Conservation (phyloP, 1,140 invertebrate genomes). For the Drosophila novamexicana region DNA sequence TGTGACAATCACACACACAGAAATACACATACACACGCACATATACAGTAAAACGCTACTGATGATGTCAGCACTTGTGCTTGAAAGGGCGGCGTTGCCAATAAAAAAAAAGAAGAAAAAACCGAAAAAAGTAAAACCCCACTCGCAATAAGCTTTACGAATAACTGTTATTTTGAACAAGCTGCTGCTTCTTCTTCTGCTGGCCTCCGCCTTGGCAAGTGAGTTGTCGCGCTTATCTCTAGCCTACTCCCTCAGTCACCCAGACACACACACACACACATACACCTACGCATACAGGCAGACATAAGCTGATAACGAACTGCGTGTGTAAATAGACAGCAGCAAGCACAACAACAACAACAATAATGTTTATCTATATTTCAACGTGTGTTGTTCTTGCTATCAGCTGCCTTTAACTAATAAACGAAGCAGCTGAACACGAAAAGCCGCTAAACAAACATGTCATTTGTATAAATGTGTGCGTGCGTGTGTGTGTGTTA, state of each 20-base stretch:
- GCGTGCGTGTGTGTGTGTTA: conserved; percentile 17
- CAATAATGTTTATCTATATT: conserved; percentile 51
- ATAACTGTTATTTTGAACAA: conserved; percentile 56
- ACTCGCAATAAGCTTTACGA: conserved; percentile 32
- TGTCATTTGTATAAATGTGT: conserved; percentile 24
- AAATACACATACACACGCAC: not conserved
- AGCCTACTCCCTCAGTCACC: not conserved
- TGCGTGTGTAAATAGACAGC: conserved; percentile 35
- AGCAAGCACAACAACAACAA: conserved; percentile 23
- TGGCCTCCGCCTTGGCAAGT: conserved; percentile 28
- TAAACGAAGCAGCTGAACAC: conserved; percentile 11
- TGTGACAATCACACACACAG: conserved; percentile 2
- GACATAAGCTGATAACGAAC: conserved; percentile 46
- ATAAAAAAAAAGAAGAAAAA: conserved; percentile 16
- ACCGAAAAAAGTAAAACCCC: conserved; percentile 22
- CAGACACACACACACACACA: conserved; percentile 19
- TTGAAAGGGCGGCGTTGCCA: conserved; percentile 31
- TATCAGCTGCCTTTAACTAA: conserved; percentile 27
- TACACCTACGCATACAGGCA: too few relatives aligned
- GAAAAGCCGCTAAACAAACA: conserved; percentile 50
- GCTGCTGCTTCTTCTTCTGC: conserved; percentile 20
- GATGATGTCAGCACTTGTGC: conserved; percentile 39
- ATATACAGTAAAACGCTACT: conserved; percentile 5
- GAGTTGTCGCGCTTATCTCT: conserved; percentile 61
- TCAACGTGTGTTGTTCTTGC: conserved; percentile 32